Evolutionary conservation across 2,888 invertebrate genomes (phyloP).

Genomic region (Antheraea yamamai): DNA sequence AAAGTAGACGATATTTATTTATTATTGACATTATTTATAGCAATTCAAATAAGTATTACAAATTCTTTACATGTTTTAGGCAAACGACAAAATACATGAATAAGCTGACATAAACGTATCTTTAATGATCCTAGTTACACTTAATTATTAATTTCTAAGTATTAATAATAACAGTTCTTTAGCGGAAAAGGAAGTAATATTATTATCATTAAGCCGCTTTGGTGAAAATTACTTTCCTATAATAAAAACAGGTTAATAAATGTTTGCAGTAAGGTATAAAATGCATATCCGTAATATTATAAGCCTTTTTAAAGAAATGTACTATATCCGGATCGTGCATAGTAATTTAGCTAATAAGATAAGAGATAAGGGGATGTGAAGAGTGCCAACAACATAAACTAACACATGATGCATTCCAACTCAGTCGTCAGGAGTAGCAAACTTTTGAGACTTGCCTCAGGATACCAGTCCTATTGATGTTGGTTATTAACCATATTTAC

Average conservation of each 20-base stretch:
- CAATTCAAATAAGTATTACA: background rate
- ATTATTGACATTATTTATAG: background rate
- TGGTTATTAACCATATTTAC: too few species aligned
- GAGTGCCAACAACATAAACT: too few species aligned
- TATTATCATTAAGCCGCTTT: background rate
- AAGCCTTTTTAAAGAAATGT: too few species aligned
- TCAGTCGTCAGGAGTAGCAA: too few species aligned
- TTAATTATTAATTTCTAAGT: background rate
- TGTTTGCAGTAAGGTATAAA: background rate
- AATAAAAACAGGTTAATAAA: background rate
- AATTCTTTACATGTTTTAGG: background rate
- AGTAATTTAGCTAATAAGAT: background rate
- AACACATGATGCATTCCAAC: too few species aligned
- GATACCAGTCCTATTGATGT: too few species aligned
- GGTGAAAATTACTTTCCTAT: background rate
- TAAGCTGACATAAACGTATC: background rate
- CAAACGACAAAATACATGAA: background rate
- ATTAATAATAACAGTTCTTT: conserved; percentile 2
- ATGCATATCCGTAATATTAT: background rate
- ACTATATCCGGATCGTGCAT: background rate
- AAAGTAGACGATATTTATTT: background rate
- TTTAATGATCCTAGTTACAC: background rate
- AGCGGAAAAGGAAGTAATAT: conserved; percentile 8
- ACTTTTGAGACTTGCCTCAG: too few species aligned
- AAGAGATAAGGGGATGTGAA: too few species aligned